A percentile compares a stretch with the other conserved stretches of the same genome.
Conservation (phyloP, 2,888 invertebrate species). For the Tipula vernalis region DNA sequence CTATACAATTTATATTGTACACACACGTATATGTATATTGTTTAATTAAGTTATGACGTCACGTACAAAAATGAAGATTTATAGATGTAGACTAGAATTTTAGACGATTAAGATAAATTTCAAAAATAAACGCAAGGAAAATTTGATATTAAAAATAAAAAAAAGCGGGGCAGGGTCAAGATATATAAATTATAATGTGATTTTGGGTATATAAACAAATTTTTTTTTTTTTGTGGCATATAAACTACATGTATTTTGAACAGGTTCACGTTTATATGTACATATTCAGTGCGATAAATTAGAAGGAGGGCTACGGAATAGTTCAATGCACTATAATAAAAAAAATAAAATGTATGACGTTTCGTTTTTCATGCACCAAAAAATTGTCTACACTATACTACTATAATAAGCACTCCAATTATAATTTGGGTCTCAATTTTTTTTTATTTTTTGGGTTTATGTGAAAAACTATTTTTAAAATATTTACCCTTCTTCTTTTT, state of each 20-base stretch:
- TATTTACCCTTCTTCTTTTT: not conserved
- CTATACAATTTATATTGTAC: not conserved
- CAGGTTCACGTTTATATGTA: not conserved
- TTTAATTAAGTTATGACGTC: not conserved
- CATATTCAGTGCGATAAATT: not conserved
- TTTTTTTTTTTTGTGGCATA: not conserved
- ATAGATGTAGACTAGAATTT: not conserved
- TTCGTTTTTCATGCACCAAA: not conserved
- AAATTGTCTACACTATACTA: not conserved
- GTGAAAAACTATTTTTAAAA: constrained; percentile 4
- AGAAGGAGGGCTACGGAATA: not conserved
- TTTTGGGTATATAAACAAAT: not conserved
- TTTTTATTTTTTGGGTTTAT: not conserved
- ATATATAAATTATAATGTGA: not conserved
- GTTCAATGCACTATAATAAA: not conserved
- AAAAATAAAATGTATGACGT: not conserved
- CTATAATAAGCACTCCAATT: not conserved
- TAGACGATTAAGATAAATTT: not conserved
- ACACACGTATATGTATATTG: not conserved
- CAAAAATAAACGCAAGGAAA: not conserved
- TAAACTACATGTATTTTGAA: not conserved
- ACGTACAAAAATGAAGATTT: not conserved
- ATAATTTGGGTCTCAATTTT: not conserved
- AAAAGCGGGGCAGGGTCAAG: not conserved
- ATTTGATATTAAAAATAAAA: not conserved